A percentile compares a stretch with the other conserved stretches of the same genome.
These are phyloP conservation scores for Aplochiton taeniatus DNA, from an alignment of 2,797 vertebrate genomes.

Conservation along the genomic window DNA sequence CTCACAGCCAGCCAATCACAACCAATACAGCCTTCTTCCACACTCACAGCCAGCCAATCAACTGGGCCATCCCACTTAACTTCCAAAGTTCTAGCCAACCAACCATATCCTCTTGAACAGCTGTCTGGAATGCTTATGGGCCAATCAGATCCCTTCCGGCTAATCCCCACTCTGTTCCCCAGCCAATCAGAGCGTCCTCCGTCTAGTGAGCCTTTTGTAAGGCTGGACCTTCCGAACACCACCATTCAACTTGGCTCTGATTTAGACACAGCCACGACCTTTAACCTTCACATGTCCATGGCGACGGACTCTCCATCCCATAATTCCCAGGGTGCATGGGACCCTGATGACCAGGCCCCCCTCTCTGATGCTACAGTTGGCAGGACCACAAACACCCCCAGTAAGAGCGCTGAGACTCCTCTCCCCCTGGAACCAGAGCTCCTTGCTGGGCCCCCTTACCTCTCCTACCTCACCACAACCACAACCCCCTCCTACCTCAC, in stretches of 20 bases:
- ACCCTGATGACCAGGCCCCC: no score
- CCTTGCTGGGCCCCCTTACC: not conserved
- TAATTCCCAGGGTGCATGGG: no score
- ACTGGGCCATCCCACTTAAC: not conserved
- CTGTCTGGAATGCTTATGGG: not conserved
- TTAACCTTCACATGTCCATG: no score
- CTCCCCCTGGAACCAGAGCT: not conserved
- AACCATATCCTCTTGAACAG: constrained; percentile 9
- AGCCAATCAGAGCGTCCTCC: not conserved
- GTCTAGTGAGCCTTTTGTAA: not conserved
- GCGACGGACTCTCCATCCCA: not conserved
- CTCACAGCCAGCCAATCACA: constrained; percentile 16
- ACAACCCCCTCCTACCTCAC: not conserved
- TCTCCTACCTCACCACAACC: not conserved
- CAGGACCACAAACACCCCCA: no score
- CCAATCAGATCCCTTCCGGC: not conserved
- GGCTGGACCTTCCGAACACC: not conserved
- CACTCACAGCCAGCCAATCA: constrained; percentile 17
- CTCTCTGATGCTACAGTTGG: no score
- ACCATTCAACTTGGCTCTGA: no score
- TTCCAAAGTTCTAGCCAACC: constrained; percentile 11
- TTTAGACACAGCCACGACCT: no score
- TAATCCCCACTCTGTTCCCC: not conserved
- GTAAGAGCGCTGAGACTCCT: no score
- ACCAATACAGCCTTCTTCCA: not conserved